These are phyloP conservation scores for Listrodromus nycthemerus DNA, from an alignment of 2,888 invertebrate genomes.

Conservation along the genomic window DNA sequence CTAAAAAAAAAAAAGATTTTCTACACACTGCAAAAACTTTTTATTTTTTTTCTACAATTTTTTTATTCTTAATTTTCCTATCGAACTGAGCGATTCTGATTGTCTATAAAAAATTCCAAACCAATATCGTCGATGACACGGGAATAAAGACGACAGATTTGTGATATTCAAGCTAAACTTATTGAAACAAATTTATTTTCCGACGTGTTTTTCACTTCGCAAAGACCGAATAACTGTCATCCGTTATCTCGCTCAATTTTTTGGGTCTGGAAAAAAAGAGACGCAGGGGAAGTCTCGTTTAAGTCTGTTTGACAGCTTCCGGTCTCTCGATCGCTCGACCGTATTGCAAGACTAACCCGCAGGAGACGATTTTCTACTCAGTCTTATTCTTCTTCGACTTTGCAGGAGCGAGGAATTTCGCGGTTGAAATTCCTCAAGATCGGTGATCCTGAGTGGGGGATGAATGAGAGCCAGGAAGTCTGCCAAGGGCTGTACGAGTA, in stretches of 20 bases:
- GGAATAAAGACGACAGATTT: too few species aligned
- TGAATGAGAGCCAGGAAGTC: slow-evolving; percentile 64
- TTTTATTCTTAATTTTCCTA: too few species aligned
- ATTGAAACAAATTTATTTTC: too few species aligned
- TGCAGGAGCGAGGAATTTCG: slow-evolving; percentile 60
- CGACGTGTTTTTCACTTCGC: too few species aligned
- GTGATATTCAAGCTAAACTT: too few species aligned
- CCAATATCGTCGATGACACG: too few species aligned
- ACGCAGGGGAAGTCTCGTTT: slow-evolving; percentile 8
- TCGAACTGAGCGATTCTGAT: too few species aligned
- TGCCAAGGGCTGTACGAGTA: slow-evolving; percentile 63
- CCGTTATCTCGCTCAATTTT: not conserved
- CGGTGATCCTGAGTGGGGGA: slow-evolving; percentile 18
- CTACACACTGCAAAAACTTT: not conserved
- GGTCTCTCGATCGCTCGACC: slow-evolving; percentile 48
- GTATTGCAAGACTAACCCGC: slow-evolving; percentile 37
- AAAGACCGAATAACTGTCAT: not conserved
- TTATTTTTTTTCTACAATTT: too few species aligned
- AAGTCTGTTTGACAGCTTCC: slow-evolving; percentile 49
- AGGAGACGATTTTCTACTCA: slow-evolving; percentile 57
- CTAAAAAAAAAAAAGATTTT: not conserved
- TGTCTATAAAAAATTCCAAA: too few species aligned
- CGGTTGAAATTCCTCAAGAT: slow-evolving; percentile 61
- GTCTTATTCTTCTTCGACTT: slow-evolving; percentile 36
- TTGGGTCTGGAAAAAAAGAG: slow-evolving; percentile 2